Evolutionary conservation across 2,888 invertebrate genomes (phyloP).

Genomic region (Doris montereyensis): DNA sequence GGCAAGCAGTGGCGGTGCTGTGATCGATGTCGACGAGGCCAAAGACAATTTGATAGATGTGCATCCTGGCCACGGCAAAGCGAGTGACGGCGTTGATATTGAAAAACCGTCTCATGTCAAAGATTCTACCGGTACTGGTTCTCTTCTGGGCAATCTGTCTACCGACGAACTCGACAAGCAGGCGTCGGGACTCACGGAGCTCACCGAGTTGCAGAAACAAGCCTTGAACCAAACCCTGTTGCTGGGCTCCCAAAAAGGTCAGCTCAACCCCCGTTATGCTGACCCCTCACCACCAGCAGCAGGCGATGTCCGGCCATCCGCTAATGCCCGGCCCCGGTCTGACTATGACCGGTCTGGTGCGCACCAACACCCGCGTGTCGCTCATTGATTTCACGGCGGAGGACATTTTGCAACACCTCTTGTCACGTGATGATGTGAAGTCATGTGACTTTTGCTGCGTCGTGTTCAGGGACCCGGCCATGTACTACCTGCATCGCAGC

Average conservation of each 20-base stretch:
- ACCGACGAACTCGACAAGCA: neutral
- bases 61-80: too few relatives aligned
- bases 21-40: too few relatives aligned
- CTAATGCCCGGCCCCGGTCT: conserved; percentile 9
- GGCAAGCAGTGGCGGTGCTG: too few relatives aligned
- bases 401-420: conserved; percentile 53
- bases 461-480: conserved; percentile 56
- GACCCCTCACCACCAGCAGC: neutral
- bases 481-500: conserved; percentile 58
- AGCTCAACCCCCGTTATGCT: neutral
- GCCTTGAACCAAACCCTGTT: conserved; percentile 20
- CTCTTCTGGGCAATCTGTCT: neutral
- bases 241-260: conserved; percentile 13
- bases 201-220: conserved; percentile 21
- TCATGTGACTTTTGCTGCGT: conserved; percentile 57
- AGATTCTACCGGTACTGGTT: neutral
- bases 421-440: conserved; percentile 56
- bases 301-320: neutral
- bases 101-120: too few relatives aligned
- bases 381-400: conserved; percentile 54
- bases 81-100: too few relatives aligned
- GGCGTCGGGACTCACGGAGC: conserved; percentile 29
- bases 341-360: conserved; percentile 44
- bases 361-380: conserved; percentile 52
- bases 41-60: too few relatives aligned